Percentiles rank a stretch among this genome's conserved stretches.
Evolutionary conservation across 2,888 invertebrate genomes (phyloP).

Genomic region (Reticulitermes lucifugus): DNA sequence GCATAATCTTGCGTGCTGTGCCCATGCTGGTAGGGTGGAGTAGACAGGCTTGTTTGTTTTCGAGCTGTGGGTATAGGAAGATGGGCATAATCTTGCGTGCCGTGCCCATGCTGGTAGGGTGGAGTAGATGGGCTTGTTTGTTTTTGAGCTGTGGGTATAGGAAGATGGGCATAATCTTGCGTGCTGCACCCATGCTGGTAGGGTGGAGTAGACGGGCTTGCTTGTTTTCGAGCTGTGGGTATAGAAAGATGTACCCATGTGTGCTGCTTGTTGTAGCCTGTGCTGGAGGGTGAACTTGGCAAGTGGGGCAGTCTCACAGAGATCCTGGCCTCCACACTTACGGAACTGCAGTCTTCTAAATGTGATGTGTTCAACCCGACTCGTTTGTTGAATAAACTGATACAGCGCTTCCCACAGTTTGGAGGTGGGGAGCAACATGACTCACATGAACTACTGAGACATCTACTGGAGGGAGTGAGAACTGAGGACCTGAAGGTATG

Average conservation of each 20-base stretch:
- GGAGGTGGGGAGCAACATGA: constrained; percentile 97
- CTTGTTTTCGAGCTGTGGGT: background rate
- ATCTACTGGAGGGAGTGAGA: constrained; percentile 89
- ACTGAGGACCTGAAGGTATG: constrained; percentile 70
- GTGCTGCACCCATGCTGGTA: background rate
- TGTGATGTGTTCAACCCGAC: constrained; percentile 49
- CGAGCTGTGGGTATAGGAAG: background rate
- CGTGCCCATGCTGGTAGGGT: constrained; percentile 71
- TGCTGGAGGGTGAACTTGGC: constrained; percentile 74
- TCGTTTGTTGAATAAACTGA: constrained; percentile 46
- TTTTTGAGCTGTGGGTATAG: background rate
- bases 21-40: background rate
- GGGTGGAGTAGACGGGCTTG: background rate
- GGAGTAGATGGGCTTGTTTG: constrained; percentile 69
- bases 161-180: background rate
- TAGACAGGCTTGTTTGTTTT: background rate
- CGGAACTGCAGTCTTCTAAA: constrained; percentile 72
- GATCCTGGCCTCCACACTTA: constrained; percentile 76
- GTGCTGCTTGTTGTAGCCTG: constrained; percentile 60
- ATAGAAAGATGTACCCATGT: background rate
- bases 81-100: background rate
- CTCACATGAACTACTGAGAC: constrained; percentile 92
- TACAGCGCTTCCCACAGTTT: constrained; percentile 77
- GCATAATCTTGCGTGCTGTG: background rate
- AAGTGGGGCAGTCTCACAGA: constrained; percentile 78